A percentile compares a stretch with the other conserved stretches of the same genome.
These are phyloP conservation scores for Brachionus sp. DNA, from an alignment of 1,140 invertebrate species.

Conservation along the genomic window DNA sequence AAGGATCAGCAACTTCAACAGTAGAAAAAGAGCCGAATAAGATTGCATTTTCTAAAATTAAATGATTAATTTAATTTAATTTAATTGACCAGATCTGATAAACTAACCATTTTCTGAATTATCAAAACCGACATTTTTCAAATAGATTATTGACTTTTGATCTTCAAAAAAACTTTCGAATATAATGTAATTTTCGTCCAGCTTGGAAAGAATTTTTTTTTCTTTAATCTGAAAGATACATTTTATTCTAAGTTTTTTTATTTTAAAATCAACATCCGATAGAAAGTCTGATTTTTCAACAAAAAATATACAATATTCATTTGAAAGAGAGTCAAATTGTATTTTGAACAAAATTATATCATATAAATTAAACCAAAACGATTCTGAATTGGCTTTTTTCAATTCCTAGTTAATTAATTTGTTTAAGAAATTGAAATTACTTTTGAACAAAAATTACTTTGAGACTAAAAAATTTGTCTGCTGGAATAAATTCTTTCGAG, in stretches of 20 bases:
- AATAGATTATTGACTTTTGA: neutral
- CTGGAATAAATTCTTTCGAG: neutral
- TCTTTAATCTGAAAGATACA: neutral
- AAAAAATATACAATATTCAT: neutral
- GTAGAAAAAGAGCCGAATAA: neutral
- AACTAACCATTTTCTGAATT: neutral
- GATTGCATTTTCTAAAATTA: neutral
- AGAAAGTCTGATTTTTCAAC: neutral
- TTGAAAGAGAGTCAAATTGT: neutral
- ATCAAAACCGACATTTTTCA: slow-evolving; percentile 9
- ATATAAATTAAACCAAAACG: neutral
- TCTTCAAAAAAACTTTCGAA: neutral
- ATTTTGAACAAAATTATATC: slow-evolving; percentile 12
- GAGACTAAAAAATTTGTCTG: neutral
- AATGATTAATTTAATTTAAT: neutral
- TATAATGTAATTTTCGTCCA: neutral
- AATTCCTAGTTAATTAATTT: neutral
- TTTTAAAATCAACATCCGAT: neutral
- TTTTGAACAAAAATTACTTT: neutral
- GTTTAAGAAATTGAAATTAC: neutral
- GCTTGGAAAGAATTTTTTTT: neutral
- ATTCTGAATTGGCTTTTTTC: neutral
- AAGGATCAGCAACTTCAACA: neutral
- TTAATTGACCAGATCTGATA: neutral
- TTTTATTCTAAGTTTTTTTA: neutral